These are phyloP conservation scores for Battus philenor DNA, from an alignment of 1,140 invertebrate genomes.

Conservation along the genomic window DNA sequence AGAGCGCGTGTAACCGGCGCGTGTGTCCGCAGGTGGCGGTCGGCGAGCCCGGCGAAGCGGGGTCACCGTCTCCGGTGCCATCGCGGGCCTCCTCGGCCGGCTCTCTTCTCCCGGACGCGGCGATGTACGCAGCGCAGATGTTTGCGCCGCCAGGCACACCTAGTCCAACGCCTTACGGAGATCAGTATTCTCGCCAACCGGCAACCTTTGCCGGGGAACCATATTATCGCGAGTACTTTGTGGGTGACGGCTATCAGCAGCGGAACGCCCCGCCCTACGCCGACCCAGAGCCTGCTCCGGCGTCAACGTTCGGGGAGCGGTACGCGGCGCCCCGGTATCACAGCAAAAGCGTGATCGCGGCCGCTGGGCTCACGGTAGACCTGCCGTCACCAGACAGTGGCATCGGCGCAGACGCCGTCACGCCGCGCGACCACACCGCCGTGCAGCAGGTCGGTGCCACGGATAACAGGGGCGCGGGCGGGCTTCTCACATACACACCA, in stretches of 20 bases:
- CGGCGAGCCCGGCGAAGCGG: constrained; percentile 65
- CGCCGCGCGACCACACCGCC: constrained; percentile 90
- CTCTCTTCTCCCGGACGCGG: constrained; percentile 69
- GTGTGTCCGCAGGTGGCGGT: constrained; percentile 74
- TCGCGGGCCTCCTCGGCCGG: constrained; percentile 68
- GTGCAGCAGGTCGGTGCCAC: constrained; percentile 88
- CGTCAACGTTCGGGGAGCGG: constrained; percentile 61
- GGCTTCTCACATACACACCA: too few relatives aligned
- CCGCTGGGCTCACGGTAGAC: constrained; percentile 90
- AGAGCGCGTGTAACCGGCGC: constrained; percentile 72
- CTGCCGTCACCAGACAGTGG: constrained; percentile 94
- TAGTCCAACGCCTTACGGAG: constrained; percentile 70
- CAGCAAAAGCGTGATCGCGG: constrained; percentile 74
- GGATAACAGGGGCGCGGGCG: constrained; percentile 46
- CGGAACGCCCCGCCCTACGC: constrained; percentile 63
- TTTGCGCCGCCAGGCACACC: constrained; percentile 70
- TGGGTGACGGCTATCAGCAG: constrained; percentile 65
- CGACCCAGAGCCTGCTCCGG: constrained; percentile 52
- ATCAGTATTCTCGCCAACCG: constrained; percentile 41
- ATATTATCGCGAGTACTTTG: constrained; percentile 73
- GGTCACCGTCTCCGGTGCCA: constrained; percentile 66
- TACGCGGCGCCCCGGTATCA: constrained; percentile 70
- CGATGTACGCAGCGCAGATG: constrained; percentile 74
- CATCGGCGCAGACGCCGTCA: constrained; percentile 93
- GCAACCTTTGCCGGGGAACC: constrained; percentile 61